These are phyloP conservation scores for Cenopis cana DNA, from an alignment of 2,888 invertebrate species.

Conservation along the genomic window DNA sequence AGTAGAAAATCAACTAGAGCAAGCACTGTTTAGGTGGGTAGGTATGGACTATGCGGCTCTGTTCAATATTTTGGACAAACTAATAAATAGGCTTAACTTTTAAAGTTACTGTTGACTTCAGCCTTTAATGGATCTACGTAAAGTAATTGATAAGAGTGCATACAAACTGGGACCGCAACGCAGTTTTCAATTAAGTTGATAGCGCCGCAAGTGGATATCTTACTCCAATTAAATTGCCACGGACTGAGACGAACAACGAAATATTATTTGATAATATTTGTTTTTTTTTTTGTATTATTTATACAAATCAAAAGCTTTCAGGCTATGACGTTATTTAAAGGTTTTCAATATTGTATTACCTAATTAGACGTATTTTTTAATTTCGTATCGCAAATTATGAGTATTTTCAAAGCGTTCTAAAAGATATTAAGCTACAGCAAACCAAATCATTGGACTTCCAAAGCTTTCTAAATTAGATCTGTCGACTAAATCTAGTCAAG, in stretches of 20 bases:
- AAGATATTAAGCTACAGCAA: not conserved
- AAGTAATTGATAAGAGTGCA: constrained; percentile 40
- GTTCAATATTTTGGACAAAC: not conserved
- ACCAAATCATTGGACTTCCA: constrained; percentile 8
- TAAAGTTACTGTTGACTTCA: not conserved
- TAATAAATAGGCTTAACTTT: not conserved
- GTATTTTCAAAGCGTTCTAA: too few species aligned
- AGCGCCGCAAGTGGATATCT: constrained; percentile 70
- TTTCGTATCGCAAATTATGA: too few species aligned
- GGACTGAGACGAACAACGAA: constrained; percentile 45
- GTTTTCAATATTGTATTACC: not conserved
- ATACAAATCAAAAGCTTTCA: constrained; percentile 15
- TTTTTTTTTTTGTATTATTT: not conserved
- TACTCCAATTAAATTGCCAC: constrained; percentile 59
- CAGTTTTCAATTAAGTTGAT: constrained; percentile 77
- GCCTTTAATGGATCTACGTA: constrained; percentile 12
- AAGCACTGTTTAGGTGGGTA: not conserved
- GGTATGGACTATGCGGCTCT: not conserved
- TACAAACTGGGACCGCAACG: constrained; percentile 55
- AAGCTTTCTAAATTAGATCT: constrained; percentile 31
- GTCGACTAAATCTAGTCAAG: constrained; percentile 23
- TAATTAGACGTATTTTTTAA: too few species aligned
- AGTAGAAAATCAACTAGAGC: not conserved
- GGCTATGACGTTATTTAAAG: constrained; percentile 7
- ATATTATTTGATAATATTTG: constrained; percentile 11